Evolutionary conservation across 2,888 invertebrate species (phyloP), one percentile per base, ranked within the genome.

Genomic region (Trypoxylon attenuatum): DNA sequence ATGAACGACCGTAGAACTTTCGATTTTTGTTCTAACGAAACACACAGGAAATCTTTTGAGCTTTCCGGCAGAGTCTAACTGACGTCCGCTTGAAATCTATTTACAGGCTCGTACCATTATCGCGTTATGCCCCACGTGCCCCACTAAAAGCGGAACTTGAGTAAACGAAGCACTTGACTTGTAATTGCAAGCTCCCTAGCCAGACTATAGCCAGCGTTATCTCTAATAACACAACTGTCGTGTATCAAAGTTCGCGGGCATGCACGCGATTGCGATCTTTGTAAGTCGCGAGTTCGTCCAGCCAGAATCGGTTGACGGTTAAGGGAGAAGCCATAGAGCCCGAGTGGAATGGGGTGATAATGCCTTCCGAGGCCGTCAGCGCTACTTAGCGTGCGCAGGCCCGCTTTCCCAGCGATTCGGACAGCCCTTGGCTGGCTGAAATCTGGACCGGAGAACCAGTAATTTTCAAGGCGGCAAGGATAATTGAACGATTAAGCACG

Each of bases 401-500:
- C 15, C 21, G 8, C 15, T 27, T 27, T 38, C 19, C 13, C 25
- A 22, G 19, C 15, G 33, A 27, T 47, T 46, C 39, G 51, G 43
- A 55, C 47, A 25, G 23, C 42, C 6, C 33, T 33, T 13, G 33
- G 10, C 19, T 33, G 27, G 47, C 38, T 38, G 50, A 50, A 66
- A 63, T 70, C 60, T 59, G 68, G 66, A 62, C 61, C 70, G 59
- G 29, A 43, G 52, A 61, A 57, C 57, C 51, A 43, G 77, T 69
- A 74, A 77, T 76, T 75, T 72, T 52, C 57, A 59, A 56, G 51
- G 63, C 63, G 71, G 68, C 70, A 64, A 59, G 60, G 77, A 81
- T 82, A 83, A 84, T 84, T 81, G 78, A 83, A 78, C 82, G 81
- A 82, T 83, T 82, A 81, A 77, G 76, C 61, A 73, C 67, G 65